Conservation (phyloP, 2,797 vertebrate species). For the Falco rusticolus region DNA sequence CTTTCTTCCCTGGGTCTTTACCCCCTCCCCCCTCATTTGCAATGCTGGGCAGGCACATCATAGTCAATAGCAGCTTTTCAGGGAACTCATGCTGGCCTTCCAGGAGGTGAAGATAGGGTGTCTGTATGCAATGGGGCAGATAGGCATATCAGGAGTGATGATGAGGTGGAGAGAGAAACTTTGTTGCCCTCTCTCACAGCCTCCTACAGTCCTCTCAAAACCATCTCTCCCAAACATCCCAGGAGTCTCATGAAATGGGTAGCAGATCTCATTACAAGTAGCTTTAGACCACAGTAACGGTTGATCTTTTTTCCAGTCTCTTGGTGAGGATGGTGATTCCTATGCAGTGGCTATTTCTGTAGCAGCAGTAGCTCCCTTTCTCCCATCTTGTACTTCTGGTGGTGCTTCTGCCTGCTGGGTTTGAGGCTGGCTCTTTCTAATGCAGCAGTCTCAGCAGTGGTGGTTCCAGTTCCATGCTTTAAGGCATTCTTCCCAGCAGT, state of each 20-base stretch:
- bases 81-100: fast-evolving
- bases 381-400: background rate
- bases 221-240: background rate
- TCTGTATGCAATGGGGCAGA: background rate
- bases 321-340: background rate
- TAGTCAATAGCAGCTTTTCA: background rate
- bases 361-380: background rate
- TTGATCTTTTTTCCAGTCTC: background rate
- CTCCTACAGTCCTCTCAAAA: background rate
- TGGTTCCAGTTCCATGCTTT: background rate
- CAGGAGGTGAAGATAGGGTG: background rate
- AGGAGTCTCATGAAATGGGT: background rate
- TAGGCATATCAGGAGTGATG: background rate
- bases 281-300: background rate
- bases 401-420: background rate
- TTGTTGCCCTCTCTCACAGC: background rate
- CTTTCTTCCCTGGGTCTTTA: background rate
- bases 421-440: background rate
- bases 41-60: background rate
- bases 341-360: background rate
- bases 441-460: background rate
- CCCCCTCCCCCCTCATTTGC: background rate
- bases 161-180: background rate
- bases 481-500: background rate
- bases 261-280: background rate